Conservation (phyloP, 2,113 vertebrate species). For the Saguinus midas region DNA sequence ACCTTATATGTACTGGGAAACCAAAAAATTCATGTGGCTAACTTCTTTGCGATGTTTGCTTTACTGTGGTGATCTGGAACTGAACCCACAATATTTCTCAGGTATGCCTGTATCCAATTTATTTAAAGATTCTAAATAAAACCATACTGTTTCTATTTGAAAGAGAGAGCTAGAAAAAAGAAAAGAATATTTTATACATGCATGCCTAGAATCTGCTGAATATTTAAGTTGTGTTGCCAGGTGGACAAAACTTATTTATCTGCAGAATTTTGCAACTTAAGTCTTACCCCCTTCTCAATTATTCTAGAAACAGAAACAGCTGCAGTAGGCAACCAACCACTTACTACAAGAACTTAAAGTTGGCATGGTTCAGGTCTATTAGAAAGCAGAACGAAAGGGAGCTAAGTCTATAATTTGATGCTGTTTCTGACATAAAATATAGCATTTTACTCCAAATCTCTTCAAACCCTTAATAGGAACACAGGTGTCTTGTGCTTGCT, state of each 20-base stretch:
- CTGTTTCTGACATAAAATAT: too few species aligned
- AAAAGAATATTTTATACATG: neutral
- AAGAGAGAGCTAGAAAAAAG: neutral
- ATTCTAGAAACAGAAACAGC: neutral
- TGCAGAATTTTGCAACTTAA: neutral
- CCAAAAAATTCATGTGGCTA: neutral
- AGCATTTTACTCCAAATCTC: neutral
- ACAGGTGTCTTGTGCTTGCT: too few species aligned
- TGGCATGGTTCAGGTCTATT: accelerated
- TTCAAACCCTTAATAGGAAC: neutral
- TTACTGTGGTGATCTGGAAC: neutral
- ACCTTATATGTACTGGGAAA: neutral
- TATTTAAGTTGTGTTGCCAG: accelerated
- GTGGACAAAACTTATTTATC: neutral
- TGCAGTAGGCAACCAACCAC: accelerated
- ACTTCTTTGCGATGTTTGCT: neutral
- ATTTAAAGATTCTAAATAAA: neutral
- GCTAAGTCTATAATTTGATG: accelerated
- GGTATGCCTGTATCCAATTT: accelerated
- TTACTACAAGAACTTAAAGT: accelerated
- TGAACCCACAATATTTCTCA: neutral
- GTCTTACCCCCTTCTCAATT: too few species aligned
- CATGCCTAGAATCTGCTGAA: accelerated
- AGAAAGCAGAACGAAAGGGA: neutral
- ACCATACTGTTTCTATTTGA: neutral